phyloP scores from a whole-genome alignment of 2,888 invertebrate species.

The Polymixis lichenea region DNA sequence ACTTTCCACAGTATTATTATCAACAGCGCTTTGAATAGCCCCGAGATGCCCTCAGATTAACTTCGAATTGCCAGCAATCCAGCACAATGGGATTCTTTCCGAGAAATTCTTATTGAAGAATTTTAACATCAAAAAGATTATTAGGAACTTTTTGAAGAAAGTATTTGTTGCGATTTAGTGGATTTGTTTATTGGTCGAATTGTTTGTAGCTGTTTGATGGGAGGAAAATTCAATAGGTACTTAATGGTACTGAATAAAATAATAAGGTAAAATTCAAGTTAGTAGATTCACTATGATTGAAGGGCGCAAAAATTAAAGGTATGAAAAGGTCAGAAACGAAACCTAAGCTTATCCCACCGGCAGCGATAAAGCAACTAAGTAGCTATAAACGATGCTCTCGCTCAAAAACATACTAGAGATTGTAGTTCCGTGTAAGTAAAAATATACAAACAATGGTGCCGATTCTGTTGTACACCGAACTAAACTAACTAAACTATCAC shows the following conservation, averaged over 20 bases:
- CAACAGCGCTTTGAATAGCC: constrained; percentile 40
- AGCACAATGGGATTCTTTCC: constrained; percentile 40
- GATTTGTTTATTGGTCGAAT: constrained; percentile 1
- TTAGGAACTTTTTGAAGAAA: constrained; percentile 12
- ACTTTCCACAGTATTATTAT: constrained; percentile 40
- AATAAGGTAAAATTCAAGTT: neutral
- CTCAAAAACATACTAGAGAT: neutral
- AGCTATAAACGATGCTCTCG: neutral
- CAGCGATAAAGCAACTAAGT: neutral
- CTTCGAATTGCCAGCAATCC: constrained; percentile 33
- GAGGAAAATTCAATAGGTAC: neutral
- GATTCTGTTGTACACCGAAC: no score
- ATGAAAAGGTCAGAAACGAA: no score
- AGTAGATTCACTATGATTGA: neutral
- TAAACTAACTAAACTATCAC: no score
- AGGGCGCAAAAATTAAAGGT: neutral
- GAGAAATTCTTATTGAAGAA: constrained; percentile 44
- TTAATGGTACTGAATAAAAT: neutral
- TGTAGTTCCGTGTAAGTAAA: neutral
- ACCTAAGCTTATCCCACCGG: neutral
- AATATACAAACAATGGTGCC: neutral
- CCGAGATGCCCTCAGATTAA: constrained; percentile 39
- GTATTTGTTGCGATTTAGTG: constrained; percentile 4
- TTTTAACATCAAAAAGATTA: constrained; percentile 47
- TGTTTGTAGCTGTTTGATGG: neutral